Evolutionary conservation across 2,797 vertebrate species (phyloP).

Genomic region (Capromys pilorides): DNA sequence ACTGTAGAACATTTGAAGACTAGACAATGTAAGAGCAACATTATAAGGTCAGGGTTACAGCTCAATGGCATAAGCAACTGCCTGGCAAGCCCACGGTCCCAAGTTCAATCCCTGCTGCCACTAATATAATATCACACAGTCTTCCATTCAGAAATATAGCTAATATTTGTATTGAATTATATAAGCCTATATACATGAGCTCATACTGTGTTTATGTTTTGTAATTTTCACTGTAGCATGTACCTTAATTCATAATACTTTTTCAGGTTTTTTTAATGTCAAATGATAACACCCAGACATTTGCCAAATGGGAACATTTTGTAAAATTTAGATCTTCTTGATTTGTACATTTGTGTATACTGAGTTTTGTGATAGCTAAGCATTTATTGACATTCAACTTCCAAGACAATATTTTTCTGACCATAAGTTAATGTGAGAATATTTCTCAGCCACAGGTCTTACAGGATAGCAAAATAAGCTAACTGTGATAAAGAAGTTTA

Average conservation of each 20-base stretch:
- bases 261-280: conserved; percentile 35
- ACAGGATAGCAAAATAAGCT: background rate
- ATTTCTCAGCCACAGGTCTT: background rate
- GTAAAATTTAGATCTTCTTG: conserved; percentile 6
- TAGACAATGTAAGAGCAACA: background rate
- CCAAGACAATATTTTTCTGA: background rate
- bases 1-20: conserved; percentile 1
- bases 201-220: background rate
- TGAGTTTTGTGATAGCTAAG: conserved; percentile 13
- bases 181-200: background rate
- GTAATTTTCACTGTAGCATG: background rate
- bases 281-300: background rate
- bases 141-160: background rate
- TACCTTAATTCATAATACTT: background rate
- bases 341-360: background rate
- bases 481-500: background rate
- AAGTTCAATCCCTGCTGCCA: no score
- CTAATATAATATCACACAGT: background rate
- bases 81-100: no score
- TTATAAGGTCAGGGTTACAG: background rate
- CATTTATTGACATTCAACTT: background rate
- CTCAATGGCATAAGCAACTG: no score
- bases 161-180: conserved; percentile 16
- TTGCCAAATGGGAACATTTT: background rate
- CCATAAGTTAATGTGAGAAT: background rate